Base-by-base conservation (phyloP, 2,888 invertebrate species). In the Zhuqinia jingwanae region DNA sequence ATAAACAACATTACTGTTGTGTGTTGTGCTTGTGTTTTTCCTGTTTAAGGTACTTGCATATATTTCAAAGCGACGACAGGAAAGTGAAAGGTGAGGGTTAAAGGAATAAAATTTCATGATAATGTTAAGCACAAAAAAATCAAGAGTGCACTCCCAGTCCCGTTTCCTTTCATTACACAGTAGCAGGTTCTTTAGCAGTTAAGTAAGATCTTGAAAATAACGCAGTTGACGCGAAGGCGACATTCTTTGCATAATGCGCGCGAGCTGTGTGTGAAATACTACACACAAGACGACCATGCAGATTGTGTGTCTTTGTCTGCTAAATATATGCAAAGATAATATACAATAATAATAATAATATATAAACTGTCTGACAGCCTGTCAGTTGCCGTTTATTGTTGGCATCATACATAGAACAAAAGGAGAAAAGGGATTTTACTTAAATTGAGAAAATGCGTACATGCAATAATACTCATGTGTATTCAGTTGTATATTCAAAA, bases 51-150 rank as follows among this genome's bases (percentile, higher is more conserved):
- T n/a, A n/a, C n/a, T 10, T 50, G 15, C 36, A 50, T 15, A 50
- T 2, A 50, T 50, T 10, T 50, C 15, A 50, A 2, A 50, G n/a
- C 13, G 50, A 15, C n/a, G n/a, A n/a, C 50, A 10, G 13, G 15
- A 50, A 50, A 36, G 36, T 36, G 36, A 65, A 65, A n/a, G 65
- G 36, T 42, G 65, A 65, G 58, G 58, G 58, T 60, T 25, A 60
- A 60, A 60, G 10, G 25, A 22, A 25, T 63, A 63, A 36, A 42
- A 36, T 65, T 42, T 42, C 42, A 30, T 63, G 63, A 63, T 30
- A 30, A 42, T 42, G 15, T 17, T n/a, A 6, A n/a, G 8, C 10
- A 10, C 17, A 42, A 0, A 36, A 5, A 65, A 65, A 65, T 65
- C 65, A 65, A 10, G 30, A 30, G 1, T 65, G 17, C 65, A 36